These are phyloP conservation scores for Brachirus orientalis DNA, from an alignment of 2,113 vertebrate species.

Conservation along the genomic window DNA sequence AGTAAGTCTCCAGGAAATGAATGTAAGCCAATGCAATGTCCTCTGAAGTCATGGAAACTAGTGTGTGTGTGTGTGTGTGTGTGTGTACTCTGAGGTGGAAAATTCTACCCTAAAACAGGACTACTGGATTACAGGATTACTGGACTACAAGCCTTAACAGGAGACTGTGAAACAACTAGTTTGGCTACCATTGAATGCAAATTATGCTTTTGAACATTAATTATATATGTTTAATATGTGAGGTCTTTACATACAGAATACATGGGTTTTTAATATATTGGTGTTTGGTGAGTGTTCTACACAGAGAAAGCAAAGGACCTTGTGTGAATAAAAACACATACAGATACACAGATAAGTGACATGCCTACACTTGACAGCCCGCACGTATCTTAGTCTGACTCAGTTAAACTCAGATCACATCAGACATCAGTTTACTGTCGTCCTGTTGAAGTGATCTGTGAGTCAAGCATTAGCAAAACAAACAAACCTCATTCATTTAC, in stretches of 20 bases:
- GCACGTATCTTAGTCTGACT: constrained; percentile 38
- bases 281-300: too few species aligned
- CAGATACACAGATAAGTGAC: constrained; percentile 12
- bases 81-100: not conserved
- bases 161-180: too few species aligned
- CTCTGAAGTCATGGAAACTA: too few species aligned
- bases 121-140: not conserved
- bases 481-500: not conserved
- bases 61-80: not conserved
- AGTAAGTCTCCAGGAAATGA: too few species aligned
- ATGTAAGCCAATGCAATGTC: too few species aligned
- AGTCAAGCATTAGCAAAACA: not conserved
- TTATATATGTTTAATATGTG: not conserved
- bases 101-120: not conserved
- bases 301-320: not conserved
- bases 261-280: too few species aligned
- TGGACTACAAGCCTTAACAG: not conserved
- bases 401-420: constrained; percentile 24
- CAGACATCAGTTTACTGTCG: constrained; percentile 19
- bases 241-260: too few species aligned
- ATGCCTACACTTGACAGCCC: constrained; percentile 37
- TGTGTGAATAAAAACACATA: not conserved
- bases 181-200: not conserved
- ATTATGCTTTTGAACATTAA: not conserved
- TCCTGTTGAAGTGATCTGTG: too few species aligned